Evolutionary conservation across 2,797 vertebrate genomes (phyloP), one percentile per base, ranked within the genome.

Genomic region (Danio aesculapii): DNA sequence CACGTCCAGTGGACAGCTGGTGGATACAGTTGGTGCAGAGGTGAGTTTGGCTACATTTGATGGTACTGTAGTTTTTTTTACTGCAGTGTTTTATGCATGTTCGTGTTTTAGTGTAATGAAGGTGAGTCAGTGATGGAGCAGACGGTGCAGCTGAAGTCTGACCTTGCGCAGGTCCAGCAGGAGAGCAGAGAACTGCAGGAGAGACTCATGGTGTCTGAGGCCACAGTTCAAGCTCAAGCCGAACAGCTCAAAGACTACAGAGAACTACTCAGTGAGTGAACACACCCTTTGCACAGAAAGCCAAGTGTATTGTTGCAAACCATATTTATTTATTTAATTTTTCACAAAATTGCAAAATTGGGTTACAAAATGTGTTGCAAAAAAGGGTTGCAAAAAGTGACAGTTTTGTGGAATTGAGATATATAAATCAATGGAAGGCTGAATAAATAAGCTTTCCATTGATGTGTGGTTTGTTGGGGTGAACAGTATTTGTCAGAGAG

Each of bases 241-340:
- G 93, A 96, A 70, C 96, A 97, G 76, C 94, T 97, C 84, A 93
- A 97, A 87, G 96, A 97, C 77, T 97, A 95, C 91, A 93, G 94
- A 61, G 78, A 94, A 68, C 89, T 96, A 58, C 92, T 97, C 61
- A 88, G 98, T 99, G 90, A 96, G 97, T 96, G 12, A 39, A 75
- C 46, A 53, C 8, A 7, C 46, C 46, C 21, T 59, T 59, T 59
- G 21, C 21, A 0, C 11, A 30, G 11, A 1, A 12, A 21, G 10
- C 21, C 19, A 12, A 59, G 13, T 13, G 2, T 12, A 10, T 12
- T 59, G 21, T 59, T 21, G 19, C 5, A 11, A 59, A 12, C 19
- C 2, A 1, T 30, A 30, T 30, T 30, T 30, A 30, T 30, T 30
- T 30, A 30, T 30, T 30, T 1, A 10, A 12, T 9, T 14, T 61